phyloP scores from a whole-genome alignment of 2,888 invertebrate genomes.

The Andrena minutula region DNA sequence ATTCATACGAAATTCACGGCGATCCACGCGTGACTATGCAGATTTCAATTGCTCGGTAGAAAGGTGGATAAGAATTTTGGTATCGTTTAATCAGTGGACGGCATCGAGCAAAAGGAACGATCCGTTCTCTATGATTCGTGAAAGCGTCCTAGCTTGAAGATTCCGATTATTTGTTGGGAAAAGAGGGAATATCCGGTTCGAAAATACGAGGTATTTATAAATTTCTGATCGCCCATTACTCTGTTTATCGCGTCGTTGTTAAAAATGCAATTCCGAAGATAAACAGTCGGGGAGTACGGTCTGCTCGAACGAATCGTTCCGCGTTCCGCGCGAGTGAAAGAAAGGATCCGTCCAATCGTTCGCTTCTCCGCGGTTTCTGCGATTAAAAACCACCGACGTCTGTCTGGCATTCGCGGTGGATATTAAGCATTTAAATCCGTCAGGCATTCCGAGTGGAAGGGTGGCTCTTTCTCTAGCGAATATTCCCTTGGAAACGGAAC shows the following conservation, averaged over 20 bases:
- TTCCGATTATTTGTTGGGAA: background rate
- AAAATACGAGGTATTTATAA: background rate
- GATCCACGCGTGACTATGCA: too few relatives aligned
- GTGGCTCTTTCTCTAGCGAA: background rate
- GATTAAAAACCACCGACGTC: background rate
- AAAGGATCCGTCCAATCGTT: background rate
- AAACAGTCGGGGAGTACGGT: slow-evolving; percentile 27
- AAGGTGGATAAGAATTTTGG: background rate
- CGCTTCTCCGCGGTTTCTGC: too few relatives aligned
- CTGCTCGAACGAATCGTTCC: slow-evolving; percentile 23
- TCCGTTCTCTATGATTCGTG: background rate
- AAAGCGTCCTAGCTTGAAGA: background rate
- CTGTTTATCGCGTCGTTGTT: slow-evolving; percentile 16
- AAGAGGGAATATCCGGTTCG: background rate
- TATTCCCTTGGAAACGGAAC: background rate
- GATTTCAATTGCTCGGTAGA: background rate
- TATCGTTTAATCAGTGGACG: background rate
- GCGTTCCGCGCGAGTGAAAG: background rate
- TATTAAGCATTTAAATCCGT: background rate
- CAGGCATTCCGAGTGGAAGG: background rate
- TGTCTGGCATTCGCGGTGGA: background rate
- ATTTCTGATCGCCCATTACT: background rate
- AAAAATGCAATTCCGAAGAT: slow-evolving; percentile 20
- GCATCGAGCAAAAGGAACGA: background rate
- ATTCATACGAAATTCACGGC: background rate